Evolutionary conservation across 1,140 invertebrate genomes (phyloP).

Genomic region (Drosophila littoralis): DNA sequence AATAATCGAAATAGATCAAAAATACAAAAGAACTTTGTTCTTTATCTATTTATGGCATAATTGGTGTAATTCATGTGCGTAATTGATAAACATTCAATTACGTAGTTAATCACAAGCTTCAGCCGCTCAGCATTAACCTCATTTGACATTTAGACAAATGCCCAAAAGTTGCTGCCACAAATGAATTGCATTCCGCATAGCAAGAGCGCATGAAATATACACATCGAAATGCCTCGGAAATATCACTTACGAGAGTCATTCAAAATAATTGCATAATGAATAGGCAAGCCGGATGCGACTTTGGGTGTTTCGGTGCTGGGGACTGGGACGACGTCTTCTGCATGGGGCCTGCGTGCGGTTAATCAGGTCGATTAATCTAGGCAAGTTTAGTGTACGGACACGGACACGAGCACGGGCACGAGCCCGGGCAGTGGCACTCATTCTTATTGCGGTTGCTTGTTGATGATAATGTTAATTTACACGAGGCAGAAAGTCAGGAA

Average conservation of each 20-base stretch:
- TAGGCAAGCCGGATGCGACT: conserved; percentile 53
- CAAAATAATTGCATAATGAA: conserved; percentile 82
- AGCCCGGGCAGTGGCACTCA: conserved; percentile 3
- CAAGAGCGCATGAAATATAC: conserved; percentile 23
- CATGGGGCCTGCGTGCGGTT: conserved; percentile 61
- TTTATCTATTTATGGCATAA: neutral
- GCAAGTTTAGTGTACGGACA: conserved; percentile 55
- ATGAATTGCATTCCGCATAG: conserved; percentile 29
- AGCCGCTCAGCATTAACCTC: neutral
- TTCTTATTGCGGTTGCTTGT: conserved; percentile 35
- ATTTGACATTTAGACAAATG: conserved; percentile 16
- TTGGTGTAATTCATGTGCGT: conserved; percentile 4
- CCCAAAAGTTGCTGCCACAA: neutral
- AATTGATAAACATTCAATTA: neutral
- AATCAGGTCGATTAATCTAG: conserved; percentile 81
- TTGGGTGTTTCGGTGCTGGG: neutral
- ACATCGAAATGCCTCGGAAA: conserved; percentile 53
- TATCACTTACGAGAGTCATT: conserved; percentile 81
- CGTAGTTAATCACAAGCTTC: neutral
- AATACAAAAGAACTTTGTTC: neutral
- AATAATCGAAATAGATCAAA: neutral
- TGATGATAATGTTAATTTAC: conserved; percentile 80
- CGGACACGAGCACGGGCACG: neutral
- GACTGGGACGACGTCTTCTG: neutral
- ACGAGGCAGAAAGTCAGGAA: conserved; percentile 39